Evolutionary conservation across 2,797 vertebrate species (phyloP).

Genomic region (Hoplostethus mediterraneus): DNA sequence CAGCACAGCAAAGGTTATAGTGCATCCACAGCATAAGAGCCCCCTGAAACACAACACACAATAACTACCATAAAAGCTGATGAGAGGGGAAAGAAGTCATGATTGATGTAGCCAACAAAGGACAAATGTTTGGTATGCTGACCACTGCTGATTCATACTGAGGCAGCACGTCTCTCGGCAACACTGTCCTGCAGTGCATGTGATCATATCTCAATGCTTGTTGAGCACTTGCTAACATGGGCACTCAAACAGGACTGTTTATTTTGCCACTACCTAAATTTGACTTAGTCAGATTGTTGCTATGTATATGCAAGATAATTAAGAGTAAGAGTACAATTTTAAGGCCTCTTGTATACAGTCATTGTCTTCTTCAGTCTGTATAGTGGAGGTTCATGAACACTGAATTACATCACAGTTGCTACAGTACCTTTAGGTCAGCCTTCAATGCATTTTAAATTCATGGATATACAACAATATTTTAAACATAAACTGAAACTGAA

Average conservation of each 20-base stretch:
- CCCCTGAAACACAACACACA: conserved; percentile 28
- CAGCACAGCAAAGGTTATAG: conserved; percentile 61
- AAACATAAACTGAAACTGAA: neutral
- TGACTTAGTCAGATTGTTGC: neutral
- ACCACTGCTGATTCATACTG: too few relatives aligned
- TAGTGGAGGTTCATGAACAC: conserved; percentile 1
- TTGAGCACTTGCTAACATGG: conserved; percentile 1
- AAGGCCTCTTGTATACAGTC: neutral
- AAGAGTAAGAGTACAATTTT: neutral
- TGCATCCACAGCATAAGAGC: conserved; percentile 52
- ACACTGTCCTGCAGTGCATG: conserved; percentile 54
- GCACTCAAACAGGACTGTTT: neutral
- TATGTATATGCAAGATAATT: too few relatives aligned
- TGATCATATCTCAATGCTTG: neutral
- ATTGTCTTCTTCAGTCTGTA: conserved; percentile 9
- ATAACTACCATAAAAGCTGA: neutral
- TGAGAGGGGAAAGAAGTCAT: neutral
- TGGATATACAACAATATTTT: neutral
- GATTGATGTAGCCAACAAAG: neutral
- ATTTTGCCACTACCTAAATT: neutral
- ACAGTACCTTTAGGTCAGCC: conserved; percentile 7
- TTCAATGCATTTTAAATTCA: conserved; percentile 4
- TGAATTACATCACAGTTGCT: conserved; percentile 13
- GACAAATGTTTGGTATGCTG: neutral
- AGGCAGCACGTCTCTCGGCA: conserved; percentile 1